Base-by-base conservation (phyloP, 1,140 invertebrate genomes). In the Tetranychus urticae region DNA sequence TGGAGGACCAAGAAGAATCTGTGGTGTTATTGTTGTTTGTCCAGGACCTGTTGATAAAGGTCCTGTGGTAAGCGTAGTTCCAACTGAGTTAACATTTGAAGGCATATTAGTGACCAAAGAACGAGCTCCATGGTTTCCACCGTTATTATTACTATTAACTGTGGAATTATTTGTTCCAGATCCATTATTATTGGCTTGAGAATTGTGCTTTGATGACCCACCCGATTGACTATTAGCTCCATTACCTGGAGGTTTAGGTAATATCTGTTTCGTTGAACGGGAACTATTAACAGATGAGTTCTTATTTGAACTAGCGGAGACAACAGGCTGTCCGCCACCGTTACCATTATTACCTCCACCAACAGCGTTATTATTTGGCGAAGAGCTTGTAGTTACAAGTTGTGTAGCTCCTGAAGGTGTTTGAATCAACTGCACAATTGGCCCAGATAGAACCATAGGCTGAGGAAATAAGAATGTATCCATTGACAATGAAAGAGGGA, bases 261-360 rank as follows among this genome's bases (percentile, higher is more conserved):
- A 62, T n/a, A 68, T 68, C 59, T 70, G 68, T 33, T 68, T 64
- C 47, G 62, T 64, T 33, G 63, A 64, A 23, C 55, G 8, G 33
- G 58, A 59, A 23, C 34, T 47, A n/a, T 37, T 59, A 23, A 13
- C n/a, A 23, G 37, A 46, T 3, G 13, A 10, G 7, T 14, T 23
- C 2, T 8, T 52, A n/a, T 13, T 50, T 23, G 59, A 50, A 50
- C n/a, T 60, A 23, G 59, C 8, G 31, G 47, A 36, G 6, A 35
- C n/a, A 33, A 46, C 23, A 45, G 57, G n/a, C 46, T 42, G 42
- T 5, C 13, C 23, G 39, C 39, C 39, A 42, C 35, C 2, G 14
- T 50, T 23, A 23, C 31, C 48, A 50, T 6, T 10, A 46, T 46
- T 46, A 46, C 8, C 14, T 8, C 8, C 45, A 46, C 14, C 7